Evolutionary conservation across 2,797 vertebrate species (phyloP), one percentile per base, ranked within the genome.

Genomic region (Leptodactylus fallax): DNA sequence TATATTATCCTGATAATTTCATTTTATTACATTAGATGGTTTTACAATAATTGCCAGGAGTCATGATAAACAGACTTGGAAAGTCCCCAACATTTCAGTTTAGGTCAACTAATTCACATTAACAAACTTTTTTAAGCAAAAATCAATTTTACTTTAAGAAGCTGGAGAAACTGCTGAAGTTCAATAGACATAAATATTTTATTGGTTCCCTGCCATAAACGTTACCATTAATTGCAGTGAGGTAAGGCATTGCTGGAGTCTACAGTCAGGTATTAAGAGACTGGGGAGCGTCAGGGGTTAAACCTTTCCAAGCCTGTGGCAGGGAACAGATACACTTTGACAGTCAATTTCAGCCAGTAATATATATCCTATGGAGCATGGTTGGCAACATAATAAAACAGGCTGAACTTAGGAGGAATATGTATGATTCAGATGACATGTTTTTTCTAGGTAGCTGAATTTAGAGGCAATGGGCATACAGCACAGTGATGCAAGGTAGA

Each of bases 381-480:
- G 79, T 81, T 87, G 88, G 85, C 88, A 89, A 82, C 79, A 71
- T 72, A 89, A 89, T 89, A 89, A 89, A 89, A 71, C 88, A 82
- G 85, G 63, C 51, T 65, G 80, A 61, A 89, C 79, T 83, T 87
- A 61, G 85, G 55, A 83, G 85, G 85, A 83, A 87, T 89, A 89
- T 87, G 88, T 83, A 83, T 83, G 88, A 89, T 89, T 83, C 88
- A 79, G 80, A 86, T 89, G 88, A 89, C 84, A 86, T 89, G 84
- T 83, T 86, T 81, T 89, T 89, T 83, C 81, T 86, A 87, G 85
- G 85, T 87, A 49, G 85, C 74, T 78, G 88, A n/a, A 89, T 89
- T 89, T 89, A 89, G 80, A 89, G 88, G 85, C 85, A 56, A n/a
- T 27, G 69, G 88, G 60, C 78, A 49, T 25, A 4, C 60, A 74